These are phyloP conservation scores for Holothuria leucospilota DNA, from an alignment of 53 echinoderm and acorn worm species.

Conservation along the genomic window DNA sequence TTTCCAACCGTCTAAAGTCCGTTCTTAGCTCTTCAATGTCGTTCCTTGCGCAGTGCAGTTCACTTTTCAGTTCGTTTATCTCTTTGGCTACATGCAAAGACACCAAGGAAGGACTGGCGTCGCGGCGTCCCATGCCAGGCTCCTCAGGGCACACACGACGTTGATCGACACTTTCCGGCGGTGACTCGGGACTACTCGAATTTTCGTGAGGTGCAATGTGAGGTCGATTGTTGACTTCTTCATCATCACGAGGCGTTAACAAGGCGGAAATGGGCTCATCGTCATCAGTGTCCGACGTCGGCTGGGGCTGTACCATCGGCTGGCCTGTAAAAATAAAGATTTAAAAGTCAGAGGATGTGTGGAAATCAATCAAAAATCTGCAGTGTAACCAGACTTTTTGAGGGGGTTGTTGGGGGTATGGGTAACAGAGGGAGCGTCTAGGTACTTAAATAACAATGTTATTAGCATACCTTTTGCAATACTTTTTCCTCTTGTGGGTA, in stretches of 20 bases:
- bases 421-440: too few species aligned
- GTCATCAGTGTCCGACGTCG: neutral
- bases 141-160: too few species aligned
- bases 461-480: too few species aligned
- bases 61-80: neutral
- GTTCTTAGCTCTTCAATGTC: neutral
- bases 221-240: neutral
- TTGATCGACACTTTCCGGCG: neutral
- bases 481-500: too few species aligned
- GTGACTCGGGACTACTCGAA: neutral
- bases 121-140: neutral
- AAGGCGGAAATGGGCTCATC: slow-evolving; percentile 10
- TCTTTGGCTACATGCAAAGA: neutral
- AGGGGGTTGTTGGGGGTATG: too few species aligned
- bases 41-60: neutral
- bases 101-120: neutral
- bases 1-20: neutral
- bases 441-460: too few species aligned
- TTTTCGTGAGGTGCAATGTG: neutral
- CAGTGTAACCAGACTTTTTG: too few species aligned
- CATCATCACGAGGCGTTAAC: neutral
- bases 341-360: too few species aligned
- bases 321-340: too few species aligned
- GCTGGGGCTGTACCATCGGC: too few species aligned
- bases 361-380: too few species aligned